Base-by-base conservation (phyloP, 1,140 invertebrate genomes). In the Macrotrachela quadricornifera region DNA sequence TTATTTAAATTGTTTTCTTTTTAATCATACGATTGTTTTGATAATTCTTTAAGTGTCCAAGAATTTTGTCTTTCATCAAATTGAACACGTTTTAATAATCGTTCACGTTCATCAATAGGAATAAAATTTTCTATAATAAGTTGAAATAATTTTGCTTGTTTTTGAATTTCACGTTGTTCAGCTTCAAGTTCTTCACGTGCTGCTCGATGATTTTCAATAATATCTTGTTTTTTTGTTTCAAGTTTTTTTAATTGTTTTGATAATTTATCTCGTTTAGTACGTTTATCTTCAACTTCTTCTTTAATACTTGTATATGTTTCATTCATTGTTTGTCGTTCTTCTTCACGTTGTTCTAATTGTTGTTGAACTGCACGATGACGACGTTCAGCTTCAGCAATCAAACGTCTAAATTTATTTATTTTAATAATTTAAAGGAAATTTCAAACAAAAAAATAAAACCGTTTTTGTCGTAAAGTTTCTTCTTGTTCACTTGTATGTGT, bases 71-170 rank as follows among this genome's bases (percentile, higher is more conserved):
- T 72, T 61, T 94, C 87, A 67, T 92, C 84, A 68, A 82, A 91
- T 21, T 78, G 73, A 30, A 73, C 60, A 78, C 79, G 60, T 77
- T 77, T 59, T 69, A 78, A 59, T n/a, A 94, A 77, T 59, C 82
- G 79, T 46, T 79, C 77, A 60, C 85, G 81, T 46, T 92, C 85
- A 60, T 87, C 84, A 6, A 78, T 74, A 12, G 90, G 88, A 62
- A 97, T 85, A 67, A 97, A 96, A 69, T 92, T 92, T 61, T 95
- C 88, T 54, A 95, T 88, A 42, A 94, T 82, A 11, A 92, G 73
- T 62, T 83, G 78, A 54, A 79, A 78, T n/a, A 82, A 72, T 59
- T 84, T 81, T 46, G 85, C 67, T 60, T 82, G 75, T 60, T 77
- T 76, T 60, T 17, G 65, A 62, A 50, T 49, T 40, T 83, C 79